phyloP scores from a whole-genome alignment of 1,140 invertebrate genomes.

The Elysia chlorotica region DNA sequence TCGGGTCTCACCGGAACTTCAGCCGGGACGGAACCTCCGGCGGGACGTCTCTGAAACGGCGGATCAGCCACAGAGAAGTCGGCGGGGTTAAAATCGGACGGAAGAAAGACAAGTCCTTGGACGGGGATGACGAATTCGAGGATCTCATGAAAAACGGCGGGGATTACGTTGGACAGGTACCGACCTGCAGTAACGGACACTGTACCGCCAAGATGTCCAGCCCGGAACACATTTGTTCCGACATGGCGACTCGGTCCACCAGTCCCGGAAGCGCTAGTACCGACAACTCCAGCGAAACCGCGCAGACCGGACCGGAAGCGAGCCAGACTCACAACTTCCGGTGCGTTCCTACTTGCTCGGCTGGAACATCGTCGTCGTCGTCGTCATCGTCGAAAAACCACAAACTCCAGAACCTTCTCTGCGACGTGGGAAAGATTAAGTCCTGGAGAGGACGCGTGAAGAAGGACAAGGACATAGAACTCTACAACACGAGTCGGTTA shows the following conservation, averaged over 20 bases:
- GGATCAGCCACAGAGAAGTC: background rate
- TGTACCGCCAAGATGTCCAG: background rate
- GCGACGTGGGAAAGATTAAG: too few relatives aligned
- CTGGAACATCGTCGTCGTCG: too few relatives aligned
- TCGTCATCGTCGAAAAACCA: too few relatives aligned
- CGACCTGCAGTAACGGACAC: background rate
- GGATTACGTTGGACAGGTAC: background rate
- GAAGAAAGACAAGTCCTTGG: background rate
- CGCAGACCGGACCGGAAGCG: background rate
- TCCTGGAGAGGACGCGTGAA: too few relatives aligned
- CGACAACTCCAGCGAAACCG: background rate
- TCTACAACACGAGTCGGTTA: too few relatives aligned
- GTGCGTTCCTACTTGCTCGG: too few relatives aligned
- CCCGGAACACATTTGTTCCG: background rate
- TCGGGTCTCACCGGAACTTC: background rate
- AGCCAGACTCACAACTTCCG: too few relatives aligned
- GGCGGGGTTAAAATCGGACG: background rate
- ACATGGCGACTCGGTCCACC: background rate
- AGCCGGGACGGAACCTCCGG: constrained; percentile 6
- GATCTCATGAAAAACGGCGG: background rate
- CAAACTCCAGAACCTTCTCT: too few relatives aligned
- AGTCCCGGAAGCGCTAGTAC: background rate
- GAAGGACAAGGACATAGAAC: too few relatives aligned
- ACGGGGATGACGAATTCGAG: background rate
- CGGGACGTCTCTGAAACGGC: background rate